Evolutionary conservation across 2,888 invertebrate genomes (phyloP).

Genomic region (Epicampocera succincta): DNA sequence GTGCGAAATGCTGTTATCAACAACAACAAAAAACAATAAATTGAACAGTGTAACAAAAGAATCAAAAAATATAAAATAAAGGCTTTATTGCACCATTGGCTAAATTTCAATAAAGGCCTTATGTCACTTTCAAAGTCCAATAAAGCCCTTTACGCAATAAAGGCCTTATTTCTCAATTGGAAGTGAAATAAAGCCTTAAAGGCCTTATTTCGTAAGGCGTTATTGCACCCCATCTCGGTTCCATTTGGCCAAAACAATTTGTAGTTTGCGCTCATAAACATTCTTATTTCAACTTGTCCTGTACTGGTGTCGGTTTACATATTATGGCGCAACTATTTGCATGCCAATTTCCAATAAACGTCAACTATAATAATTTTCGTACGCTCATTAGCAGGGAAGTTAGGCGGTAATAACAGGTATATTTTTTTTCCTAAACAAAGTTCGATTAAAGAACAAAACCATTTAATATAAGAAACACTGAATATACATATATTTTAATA

Average conservation of each 20-base stretch:
- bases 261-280: slow-evolving; percentile 14
- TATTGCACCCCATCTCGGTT: no score
- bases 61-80: no score
- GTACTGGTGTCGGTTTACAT: neutral
- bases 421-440: slow-evolving; percentile 52
- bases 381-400: slow-evolving; percentile 29
- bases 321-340: slow-evolving; percentile 24
- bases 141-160: no score
- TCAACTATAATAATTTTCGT: slow-evolving; percentile 37
- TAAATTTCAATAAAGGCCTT: no score
- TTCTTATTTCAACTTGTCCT: slow-evolving; percentile 1
- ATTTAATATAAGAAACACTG: neutral
- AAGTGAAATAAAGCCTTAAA: no score
- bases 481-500: neutral
- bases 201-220: no score
- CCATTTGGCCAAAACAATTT: slow-evolving; percentile 9
- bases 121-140: no score
- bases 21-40: no score
- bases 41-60: no score
- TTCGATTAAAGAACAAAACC: slow-evolving; percentile 11
- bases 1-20: no score
- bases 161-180: no score
- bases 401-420: slow-evolving; percentile 50
- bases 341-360: slow-evolving; percentile 67
- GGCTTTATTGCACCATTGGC: no score